Conservation (phyloP, 2,888 invertebrate species). For the Quadroppia sp. region DNA sequence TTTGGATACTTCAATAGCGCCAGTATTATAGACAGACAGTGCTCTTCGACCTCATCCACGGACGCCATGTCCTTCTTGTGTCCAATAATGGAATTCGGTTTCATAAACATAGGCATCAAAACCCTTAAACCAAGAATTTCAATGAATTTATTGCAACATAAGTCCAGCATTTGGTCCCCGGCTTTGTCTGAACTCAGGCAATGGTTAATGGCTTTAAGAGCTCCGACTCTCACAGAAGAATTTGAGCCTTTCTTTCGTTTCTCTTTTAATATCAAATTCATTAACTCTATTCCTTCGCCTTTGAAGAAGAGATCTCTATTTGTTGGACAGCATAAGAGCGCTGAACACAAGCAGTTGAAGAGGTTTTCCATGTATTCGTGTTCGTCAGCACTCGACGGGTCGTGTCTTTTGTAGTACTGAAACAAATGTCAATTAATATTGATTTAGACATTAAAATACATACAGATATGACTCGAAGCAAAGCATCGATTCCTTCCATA, state of each 20-base stretch:
- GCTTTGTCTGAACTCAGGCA: conserved; percentile 92
- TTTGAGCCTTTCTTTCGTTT: conserved; percentile 49
- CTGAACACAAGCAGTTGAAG: conserved; percentile 91
- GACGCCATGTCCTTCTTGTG: conserved; percentile 58
- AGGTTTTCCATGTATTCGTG: conserved; percentile 98
- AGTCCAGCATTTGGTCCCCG: conserved; percentile 60
- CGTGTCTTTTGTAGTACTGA: conserved; percentile 86
- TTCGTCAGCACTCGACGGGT: conserved; percentile 85
- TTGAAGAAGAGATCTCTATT: conserved; percentile 89
- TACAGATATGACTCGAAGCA: conserved; percentile 88
- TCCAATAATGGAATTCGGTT: conserved; percentile 64
- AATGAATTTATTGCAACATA: conserved; percentile 77
- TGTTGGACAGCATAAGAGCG: conserved; percentile 70
- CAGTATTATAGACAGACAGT: conserved; percentile 40
- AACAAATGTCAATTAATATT: conserved; percentile 2
- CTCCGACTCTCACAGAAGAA: conserved; percentile 69
- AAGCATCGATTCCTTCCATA: conserved; percentile 89
- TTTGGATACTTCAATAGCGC: conserved; percentile 62
- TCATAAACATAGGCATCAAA: conserved; percentile 98
- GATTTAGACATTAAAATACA: conserved; percentile 49
- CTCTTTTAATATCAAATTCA: conserved; percentile 90
- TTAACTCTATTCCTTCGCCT: conserved; percentile 95
- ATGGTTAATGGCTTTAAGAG: conserved; percentile 94
- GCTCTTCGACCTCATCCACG: conserved; percentile 45
- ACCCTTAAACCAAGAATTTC: conserved; percentile 93